Evolutionary conservation across 2,888 invertebrate species (phyloP).

Genomic region (Mythimna albipuncta): DNA sequence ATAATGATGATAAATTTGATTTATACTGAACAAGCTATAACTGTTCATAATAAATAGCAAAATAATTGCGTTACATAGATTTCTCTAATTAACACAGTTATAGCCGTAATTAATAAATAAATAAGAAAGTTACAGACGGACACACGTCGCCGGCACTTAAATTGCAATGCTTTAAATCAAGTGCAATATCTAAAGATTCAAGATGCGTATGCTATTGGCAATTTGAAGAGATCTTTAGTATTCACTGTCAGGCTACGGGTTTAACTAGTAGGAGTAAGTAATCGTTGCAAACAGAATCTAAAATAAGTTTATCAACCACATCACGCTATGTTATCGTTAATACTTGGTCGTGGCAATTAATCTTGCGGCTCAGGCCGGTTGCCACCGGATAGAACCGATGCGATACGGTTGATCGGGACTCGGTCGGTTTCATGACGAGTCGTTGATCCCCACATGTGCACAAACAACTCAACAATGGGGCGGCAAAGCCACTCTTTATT

Average conservation of each 20-base stretch:
- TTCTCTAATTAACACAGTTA: constrained; percentile 20
- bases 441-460: constrained; percentile 69
- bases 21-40: background rate
- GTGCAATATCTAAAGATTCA: constrained; percentile 60
- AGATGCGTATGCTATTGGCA: constrained; percentile 60
- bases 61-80: constrained; percentile 21
- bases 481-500: constrained; percentile 35
- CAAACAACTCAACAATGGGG: constrained; percentile 48
- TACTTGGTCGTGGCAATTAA: constrained; percentile 78
- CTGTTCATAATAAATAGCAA: constrained; percentile 2
- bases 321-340: constrained; percentile 77
- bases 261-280: constrained; percentile 62
- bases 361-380: constrained; percentile 73
- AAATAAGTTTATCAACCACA: constrained; percentile 71
- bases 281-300: constrained; percentile 56
- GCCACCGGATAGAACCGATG: constrained; percentile 71
- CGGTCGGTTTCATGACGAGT: constrained; percentile 72
- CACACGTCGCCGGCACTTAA: constrained; percentile 20
- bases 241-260: constrained; percentile 51
- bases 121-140: constrained; percentile 45
- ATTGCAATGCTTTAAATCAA: constrained; percentile 42
- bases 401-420: constrained; percentile 73
- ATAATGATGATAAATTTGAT: background rate
- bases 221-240: constrained; percentile 63
- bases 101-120: constrained; percentile 21